phyloP scores from a whole-genome alignment of 2,888 invertebrate species.

The Megaustenia siamemsis region DNA sequence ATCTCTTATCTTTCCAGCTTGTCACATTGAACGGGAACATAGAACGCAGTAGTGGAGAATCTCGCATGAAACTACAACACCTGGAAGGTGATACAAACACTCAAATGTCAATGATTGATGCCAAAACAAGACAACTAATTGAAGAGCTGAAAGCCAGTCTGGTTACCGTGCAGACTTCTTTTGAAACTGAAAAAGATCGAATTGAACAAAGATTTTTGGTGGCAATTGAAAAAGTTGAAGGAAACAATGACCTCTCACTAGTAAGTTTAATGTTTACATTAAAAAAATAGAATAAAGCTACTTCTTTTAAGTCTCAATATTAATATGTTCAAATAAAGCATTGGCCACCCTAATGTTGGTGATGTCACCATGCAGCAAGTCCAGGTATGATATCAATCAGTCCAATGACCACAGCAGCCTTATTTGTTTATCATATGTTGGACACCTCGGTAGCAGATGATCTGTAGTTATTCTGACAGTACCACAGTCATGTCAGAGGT shows the following conservation, averaged over 20 bases:
- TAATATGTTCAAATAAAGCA: too few relatives aligned
- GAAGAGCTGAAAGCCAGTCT: constrained; percentile 74
- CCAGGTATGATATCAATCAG: too few relatives aligned
- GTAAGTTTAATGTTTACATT: constrained; percentile 58
- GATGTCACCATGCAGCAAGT: too few relatives aligned
- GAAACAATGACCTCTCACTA: constrained; percentile 63
- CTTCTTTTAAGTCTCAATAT: too few relatives aligned
- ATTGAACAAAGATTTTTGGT: constrained; percentile 72
- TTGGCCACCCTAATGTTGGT: too few relatives aligned
- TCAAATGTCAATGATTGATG: constrained; percentile 74
- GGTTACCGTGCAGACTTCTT: constrained; percentile 62
- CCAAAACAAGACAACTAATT: constrained; percentile 71
- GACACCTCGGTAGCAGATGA: too few relatives aligned
- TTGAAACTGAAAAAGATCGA: constrained; percentile 75
- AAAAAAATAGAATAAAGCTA: too few relatives aligned
- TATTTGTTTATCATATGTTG: too few relatives aligned
- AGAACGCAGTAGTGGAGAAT: constrained; percentile 64
- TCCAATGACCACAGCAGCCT: too few relatives aligned
- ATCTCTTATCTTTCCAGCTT: constrained; percentile 60
- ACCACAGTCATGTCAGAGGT: too few relatives aligned
- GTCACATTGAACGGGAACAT: constrained; percentile 65
- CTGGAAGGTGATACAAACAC: constrained; percentile 75
- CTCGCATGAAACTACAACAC: constrained; percentile 72
- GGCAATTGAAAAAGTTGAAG: constrained; percentile 70
- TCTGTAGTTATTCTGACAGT: too few relatives aligned